Conservation (phyloP, 2,888 invertebrate species). For the Homarus gammarus region DNA sequence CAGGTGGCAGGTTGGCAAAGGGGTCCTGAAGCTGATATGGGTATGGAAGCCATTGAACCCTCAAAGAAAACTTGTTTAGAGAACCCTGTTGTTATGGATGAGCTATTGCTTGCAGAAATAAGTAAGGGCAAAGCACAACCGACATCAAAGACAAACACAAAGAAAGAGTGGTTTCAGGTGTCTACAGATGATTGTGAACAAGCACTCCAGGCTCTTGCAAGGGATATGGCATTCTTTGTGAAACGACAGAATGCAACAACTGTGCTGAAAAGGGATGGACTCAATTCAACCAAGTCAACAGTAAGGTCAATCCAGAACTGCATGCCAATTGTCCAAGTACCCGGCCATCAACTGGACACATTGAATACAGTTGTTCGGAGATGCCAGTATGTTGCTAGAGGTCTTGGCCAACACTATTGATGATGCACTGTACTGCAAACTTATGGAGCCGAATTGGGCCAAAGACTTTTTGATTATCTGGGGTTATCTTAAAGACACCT, state of each 20-base stretch:
- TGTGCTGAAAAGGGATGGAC: no score
- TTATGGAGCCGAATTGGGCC: no score
- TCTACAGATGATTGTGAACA: constrained; percentile 12
- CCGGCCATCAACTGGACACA: no score
- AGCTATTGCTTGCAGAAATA: constrained; percentile 28
- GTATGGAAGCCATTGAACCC: constrained; percentile 3
- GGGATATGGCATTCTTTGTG: constrained; percentile 35
- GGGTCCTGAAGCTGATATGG: constrained; percentile 38
- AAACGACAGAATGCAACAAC: constrained; percentile 19
- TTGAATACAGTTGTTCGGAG: no score
- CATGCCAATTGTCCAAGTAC: no score
- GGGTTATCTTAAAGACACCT: no score
- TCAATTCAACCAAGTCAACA: no score
- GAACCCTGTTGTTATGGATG: constrained; percentile 34
- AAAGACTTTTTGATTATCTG: no score
- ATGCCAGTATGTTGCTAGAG: no score
- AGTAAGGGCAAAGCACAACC: neutral
- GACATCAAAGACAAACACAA: constrained; percentile 31
- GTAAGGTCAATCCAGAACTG: no score
- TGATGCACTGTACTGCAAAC: no score
- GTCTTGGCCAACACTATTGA: no score
- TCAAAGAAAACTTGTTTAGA: neutral
- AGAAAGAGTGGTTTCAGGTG: constrained; percentile 42
- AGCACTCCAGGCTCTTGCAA: constrained; percentile 2
- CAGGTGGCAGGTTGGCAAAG: constrained; percentile 35